Evolutionary conservation across 2,113 vertebrate species (phyloP).

Genomic region (Meriones unguiculatus): DNA sequence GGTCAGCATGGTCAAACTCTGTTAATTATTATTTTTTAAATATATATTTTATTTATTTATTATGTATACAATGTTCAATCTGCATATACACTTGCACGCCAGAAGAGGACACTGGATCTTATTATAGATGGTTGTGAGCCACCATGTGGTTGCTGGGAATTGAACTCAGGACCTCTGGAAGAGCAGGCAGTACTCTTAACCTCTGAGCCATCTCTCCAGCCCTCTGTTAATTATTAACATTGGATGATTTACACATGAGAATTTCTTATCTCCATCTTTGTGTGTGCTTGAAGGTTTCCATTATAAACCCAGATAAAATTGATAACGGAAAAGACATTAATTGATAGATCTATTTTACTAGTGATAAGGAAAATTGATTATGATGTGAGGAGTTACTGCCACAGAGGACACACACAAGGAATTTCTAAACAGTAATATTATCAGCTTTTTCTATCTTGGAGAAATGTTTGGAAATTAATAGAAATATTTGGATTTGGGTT

Average conservation of each 20-base stretch:
- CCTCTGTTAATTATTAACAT: background rate
- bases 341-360: background rate
- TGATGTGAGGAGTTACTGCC: no score
- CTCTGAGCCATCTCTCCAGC: no score
- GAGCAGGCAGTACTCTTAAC: no score
- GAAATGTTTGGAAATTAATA: background rate
- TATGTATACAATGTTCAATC: no score
- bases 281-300: background rate
- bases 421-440: background rate
- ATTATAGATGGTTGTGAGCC: no score
- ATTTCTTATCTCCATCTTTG: conserved; percentile 1
- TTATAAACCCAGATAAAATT: background rate
- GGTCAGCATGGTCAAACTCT: background rate
- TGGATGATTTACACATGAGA: background rate
- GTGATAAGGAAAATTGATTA: background rate
- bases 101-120: no score
- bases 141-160: no score
- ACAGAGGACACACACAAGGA: background rate
- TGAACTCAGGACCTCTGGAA: no score
- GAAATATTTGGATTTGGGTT: background rate
- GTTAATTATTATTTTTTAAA: background rate
- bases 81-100: no score
- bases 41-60: no score
- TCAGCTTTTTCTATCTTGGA: background rate
- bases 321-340: background rate